Evolutionary conservation across 2,888 invertebrate genomes (phyloP).

Genomic region (Brachylomia viminalis): DNA sequence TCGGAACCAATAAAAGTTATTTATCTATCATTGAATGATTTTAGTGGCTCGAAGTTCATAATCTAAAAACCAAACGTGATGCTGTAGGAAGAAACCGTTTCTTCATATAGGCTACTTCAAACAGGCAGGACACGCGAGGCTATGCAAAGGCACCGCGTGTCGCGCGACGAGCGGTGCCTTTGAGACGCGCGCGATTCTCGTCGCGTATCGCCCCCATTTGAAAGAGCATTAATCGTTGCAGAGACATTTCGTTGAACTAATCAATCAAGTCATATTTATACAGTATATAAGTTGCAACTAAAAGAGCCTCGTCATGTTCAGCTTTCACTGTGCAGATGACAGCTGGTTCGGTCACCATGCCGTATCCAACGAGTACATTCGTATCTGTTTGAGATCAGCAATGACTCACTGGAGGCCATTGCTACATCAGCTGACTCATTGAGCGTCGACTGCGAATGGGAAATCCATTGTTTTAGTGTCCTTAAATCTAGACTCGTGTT

Average conservation of each 20-base stretch:
- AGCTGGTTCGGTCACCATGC: slow-evolving; percentile 62
- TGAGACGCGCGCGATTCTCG: too few species aligned
- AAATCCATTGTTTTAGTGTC: slow-evolving; percentile 85
- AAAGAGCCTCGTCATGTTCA: slow-evolving; percentile 43
- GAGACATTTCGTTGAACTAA: slow-evolving; percentile 16
- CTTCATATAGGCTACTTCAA: too few species aligned
- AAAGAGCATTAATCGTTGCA: slow-evolving; percentile 3
- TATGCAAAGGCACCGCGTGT: too few species aligned
- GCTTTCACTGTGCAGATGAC: slow-evolving; percentile 51
- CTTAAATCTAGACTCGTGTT: slow-evolving; percentile 72
- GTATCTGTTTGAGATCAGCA: slow-evolving; percentile 79
- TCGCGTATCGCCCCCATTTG: too few species aligned
- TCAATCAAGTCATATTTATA: slow-evolving; percentile 25
- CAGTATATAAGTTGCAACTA: slow-evolving; percentile 5
- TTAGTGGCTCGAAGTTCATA: not conserved
- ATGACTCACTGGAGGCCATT: slow-evolving; percentile 85
- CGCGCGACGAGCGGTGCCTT: too few species aligned
- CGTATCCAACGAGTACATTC: slow-evolving; percentile 75
- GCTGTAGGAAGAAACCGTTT: not conserved
- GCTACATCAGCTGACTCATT: slow-evolving; percentile 89
- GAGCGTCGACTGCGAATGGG: slow-evolving; percentile 81
- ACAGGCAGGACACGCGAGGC: too few species aligned
- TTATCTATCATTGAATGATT: not conserved
- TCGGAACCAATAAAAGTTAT: not conserved
- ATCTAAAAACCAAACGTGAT: slow-evolving; percentile 3